Percentiles rank a stretch among this genome's conserved stretches.
Evolutionary conservation across 2,113 vertebrate genomes (phyloP).

Genomic region (Seriola quinqueradiata): DNA sequence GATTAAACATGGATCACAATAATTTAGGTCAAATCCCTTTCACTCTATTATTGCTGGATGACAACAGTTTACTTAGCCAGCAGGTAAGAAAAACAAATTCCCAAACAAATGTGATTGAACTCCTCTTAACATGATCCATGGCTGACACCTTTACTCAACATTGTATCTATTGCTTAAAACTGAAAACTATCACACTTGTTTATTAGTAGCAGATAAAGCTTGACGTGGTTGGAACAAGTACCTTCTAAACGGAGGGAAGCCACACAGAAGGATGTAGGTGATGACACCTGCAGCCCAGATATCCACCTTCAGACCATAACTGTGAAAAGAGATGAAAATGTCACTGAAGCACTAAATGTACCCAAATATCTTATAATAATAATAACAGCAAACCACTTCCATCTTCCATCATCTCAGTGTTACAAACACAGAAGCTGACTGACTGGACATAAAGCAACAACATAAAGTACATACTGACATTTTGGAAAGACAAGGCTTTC

Average conservation of each 20-base stretch:
- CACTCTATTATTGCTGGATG: no score
- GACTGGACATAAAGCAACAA: not conserved
- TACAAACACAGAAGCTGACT: not conserved
- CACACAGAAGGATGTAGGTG: slow-evolving; percentile 97
- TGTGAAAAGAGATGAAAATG: slow-evolving; percentile 67
- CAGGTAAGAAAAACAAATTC: not conserved
- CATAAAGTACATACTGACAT: not conserved
- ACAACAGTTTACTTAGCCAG: no score
- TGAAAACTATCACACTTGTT: not conserved
- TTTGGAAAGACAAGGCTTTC: slow-evolving; percentile 8
- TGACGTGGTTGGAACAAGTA: slow-evolving; percentile 53
- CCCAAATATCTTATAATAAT: not conserved
- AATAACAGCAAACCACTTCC: not conserved
- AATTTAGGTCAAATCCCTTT: no score
- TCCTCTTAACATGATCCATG: no score
- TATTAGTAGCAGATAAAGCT: not conserved
- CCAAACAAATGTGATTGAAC: not conserved
- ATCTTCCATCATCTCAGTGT: not conserved
- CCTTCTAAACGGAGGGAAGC: slow-evolving; percentile 98
- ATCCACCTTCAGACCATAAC: slow-evolving; percentile 98
- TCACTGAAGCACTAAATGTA: not conserved
- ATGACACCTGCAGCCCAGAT: slow-evolving; percentile 98
- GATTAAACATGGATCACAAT: not conserved
- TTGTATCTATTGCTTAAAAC: not conserved
- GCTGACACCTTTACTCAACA: not conserved